Conservation (phyloP, 2,113 vertebrate species). For the Ardeotis arabs region DNA sequence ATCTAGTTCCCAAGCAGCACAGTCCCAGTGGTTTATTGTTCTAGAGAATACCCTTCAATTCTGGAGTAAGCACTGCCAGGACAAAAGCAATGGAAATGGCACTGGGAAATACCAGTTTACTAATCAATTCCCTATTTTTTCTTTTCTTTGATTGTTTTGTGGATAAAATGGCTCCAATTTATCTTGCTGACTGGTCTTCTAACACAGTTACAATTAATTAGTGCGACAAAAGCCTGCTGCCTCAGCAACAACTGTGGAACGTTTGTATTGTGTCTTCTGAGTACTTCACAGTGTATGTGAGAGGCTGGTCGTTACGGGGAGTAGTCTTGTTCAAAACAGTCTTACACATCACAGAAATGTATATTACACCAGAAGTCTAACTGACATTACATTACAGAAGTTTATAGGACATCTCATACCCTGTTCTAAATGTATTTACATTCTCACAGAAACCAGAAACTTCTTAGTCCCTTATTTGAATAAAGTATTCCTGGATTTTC, state of each 20-base stretch:
- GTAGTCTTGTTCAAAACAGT: neutral
- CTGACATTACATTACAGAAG: neutral
- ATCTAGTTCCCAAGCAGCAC: neutral
- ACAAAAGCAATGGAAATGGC: neutral
- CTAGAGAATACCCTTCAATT: neutral
- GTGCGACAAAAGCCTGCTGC: neutral
- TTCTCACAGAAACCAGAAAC: neutral
- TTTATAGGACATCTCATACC: neutral
- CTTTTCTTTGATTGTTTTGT: neutral
- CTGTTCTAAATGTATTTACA: neutral
- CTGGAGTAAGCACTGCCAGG: neutral
- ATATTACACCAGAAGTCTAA: no score
- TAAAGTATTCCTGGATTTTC: neutral
- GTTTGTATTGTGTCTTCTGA: neutral
- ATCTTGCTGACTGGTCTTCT: neutral
- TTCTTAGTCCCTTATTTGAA: neutral
- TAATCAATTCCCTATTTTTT: neutral
- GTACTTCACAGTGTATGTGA: neutral
- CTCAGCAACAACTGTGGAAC: neutral
- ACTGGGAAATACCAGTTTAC: neutral
- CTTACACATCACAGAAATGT: neutral
- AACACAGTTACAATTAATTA: neutral
- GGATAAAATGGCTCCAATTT: neutral
- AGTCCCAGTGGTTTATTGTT: neutral
- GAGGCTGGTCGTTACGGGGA: neutral